phyloP scores from a whole-genome alignment of 2,797 vertebrate species.

The Manis crassicaudata region DNA sequence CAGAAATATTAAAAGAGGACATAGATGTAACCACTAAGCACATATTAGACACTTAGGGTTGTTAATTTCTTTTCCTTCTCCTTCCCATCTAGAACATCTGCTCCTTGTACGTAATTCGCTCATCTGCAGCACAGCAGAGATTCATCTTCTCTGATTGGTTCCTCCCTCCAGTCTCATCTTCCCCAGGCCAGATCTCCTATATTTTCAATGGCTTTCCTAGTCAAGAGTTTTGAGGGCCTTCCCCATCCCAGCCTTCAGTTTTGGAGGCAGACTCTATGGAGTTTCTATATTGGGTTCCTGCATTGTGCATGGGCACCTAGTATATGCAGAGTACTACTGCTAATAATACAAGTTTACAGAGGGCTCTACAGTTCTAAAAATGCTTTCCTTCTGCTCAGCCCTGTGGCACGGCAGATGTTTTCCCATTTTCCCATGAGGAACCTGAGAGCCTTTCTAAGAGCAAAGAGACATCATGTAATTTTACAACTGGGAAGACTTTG shows the following conservation, averaged over 20 bases:
- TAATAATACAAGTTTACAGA: not conserved
- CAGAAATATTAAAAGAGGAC: not conserved
- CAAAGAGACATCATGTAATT: slow-evolving; percentile 48
- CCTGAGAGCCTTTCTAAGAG: slow-evolving; percentile 63
- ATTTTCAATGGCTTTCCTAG: not conserved
- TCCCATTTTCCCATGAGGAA: not conserved
- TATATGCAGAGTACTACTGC: not conserved
- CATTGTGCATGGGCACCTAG: not conserved
- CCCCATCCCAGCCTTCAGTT: not conserved
- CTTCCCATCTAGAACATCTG: not conserved
- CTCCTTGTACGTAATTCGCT: not conserved
- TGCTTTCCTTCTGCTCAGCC: not conserved
- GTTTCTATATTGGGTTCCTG: not conserved
- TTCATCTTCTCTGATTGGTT: not conserved
- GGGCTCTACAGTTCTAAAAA: not conserved
- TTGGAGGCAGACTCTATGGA: not conserved
- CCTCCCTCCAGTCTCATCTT: not conserved
- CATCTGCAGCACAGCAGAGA: not conserved
- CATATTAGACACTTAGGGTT: not conserved
- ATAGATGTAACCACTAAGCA: not conserved
- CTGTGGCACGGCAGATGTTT: not conserved
- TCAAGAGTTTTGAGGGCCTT: not conserved
- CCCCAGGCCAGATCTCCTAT: not conserved
- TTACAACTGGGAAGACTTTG: slow-evolving; percentile 50
- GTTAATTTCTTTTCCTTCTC: not conserved